Evolutionary conservation across 2,797 vertebrate species (phyloP), one percentile per base, ranked within the genome.

Genomic region (Lemur catta): DNA sequence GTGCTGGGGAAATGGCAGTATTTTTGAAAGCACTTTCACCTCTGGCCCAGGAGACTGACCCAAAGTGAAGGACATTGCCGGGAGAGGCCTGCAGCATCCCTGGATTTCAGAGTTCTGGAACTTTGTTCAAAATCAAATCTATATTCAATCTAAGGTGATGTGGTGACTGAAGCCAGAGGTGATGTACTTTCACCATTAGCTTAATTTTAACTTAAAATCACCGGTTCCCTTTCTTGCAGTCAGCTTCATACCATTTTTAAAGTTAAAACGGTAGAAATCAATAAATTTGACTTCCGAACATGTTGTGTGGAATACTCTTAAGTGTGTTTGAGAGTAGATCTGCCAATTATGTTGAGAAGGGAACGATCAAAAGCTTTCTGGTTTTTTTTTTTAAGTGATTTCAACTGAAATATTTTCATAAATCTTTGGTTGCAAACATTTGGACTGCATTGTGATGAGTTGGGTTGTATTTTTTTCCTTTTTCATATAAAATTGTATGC

Each of bases 1-100:
- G 99, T 99, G 98, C 99, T 99, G 98, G 99, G 99, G 84, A 99
- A 99, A 98, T 99, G 99, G 99, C 99, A 99, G 99, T 99, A 99
- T 99, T 99, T 99, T 99, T 99, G 99, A 99, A 99, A 99, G 99
- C 99, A 99, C 99, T 99, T 99, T 99, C 99, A 98, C 99, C 99
- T 99, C 99, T 99, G 99, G 99, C 99, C 99, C 98, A 98, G 99
- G 99, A 99, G 98, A 99, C 99, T 99, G 99, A 98, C 99, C 98
- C 99, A 99, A 98, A 98, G 97, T 98, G 97, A 98, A 98, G 98
- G 99, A 99, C 98, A 98, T 98, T 99, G 99, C 98, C 97, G 98
- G 98, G 98, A 98, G 98, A 99, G 99, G 99, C 98, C 98, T 98
- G 98, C 98, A 96, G 98, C 98, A 97, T 97, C 98, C 98, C 97